These are phyloP conservation scores for Aselliscus stoliczkanus DNA, from an alignment of 2,797 vertebrate genomes.

Conservation along the genomic window DNA sequence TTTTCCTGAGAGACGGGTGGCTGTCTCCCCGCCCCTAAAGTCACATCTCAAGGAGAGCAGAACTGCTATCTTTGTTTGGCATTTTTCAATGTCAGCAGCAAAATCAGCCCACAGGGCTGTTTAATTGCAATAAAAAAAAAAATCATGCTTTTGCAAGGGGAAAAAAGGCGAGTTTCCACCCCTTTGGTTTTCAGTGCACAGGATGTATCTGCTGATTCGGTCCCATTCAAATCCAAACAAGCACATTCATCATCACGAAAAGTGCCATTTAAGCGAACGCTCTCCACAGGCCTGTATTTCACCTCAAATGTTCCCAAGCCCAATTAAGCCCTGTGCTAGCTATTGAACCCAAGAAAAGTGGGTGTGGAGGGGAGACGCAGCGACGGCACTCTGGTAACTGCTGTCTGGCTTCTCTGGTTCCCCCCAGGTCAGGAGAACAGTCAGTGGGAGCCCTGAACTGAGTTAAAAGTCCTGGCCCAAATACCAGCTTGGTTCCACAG, in stretches of 20 bases:
- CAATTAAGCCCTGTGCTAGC: slow-evolving; percentile 64
- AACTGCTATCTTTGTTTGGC: slow-evolving; percentile 74
- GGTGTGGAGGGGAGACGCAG: background rate
- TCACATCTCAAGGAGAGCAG: slow-evolving; percentile 58
- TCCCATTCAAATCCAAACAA: slow-evolving; percentile 70
- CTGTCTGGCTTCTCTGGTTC: background rate
- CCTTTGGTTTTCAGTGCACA: slow-evolving; percentile 46
- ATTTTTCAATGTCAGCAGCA: slow-evolving; percentile 69
- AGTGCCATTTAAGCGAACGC: slow-evolving; percentile 64
- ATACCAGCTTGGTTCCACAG: background rate
- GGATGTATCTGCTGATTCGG: slow-evolving; percentile 75
- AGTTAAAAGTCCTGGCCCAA: background rate
- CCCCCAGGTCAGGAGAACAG: background rate
- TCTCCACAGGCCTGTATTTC: slow-evolving; percentile 61
- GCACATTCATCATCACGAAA: slow-evolving; percentile 71
- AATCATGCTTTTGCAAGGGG: slow-evolving; percentile 64
- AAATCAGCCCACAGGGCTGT: slow-evolving; percentile 74
- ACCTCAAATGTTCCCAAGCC: slow-evolving; percentile 58
- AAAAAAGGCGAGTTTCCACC: slow-evolving; percentile 59
- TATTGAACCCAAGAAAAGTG: slow-evolving; percentile 17
- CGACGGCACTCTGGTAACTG: background rate
- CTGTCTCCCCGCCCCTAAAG: background rate
- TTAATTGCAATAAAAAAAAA: slow-evolving; percentile 71
- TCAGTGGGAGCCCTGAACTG: background rate
- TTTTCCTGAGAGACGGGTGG: accelerated